Base-by-base conservation (phyloP, 2,113 vertebrate species). In the Cavia porcellus region DNA sequence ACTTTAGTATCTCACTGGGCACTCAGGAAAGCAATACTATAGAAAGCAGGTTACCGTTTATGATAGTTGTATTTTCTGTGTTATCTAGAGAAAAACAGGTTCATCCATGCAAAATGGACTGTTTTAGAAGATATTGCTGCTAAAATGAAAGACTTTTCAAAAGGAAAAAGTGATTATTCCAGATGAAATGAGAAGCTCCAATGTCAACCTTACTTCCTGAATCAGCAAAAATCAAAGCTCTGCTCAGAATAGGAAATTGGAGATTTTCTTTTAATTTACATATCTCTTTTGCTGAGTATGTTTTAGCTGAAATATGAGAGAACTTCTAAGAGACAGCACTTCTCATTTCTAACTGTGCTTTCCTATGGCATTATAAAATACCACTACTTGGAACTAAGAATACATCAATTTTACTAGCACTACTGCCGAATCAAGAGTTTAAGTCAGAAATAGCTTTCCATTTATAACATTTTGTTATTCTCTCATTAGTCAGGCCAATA, bases 11-110 rank as follows among this genome's bases (percentile, higher is more conserved):
- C 98, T 98, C 97, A 97, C 97, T 97, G 74, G 82, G 96, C 96
- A 94, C 97, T 94, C 97, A 6, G 84, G 96, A 98, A 98, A 98
- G 98, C 98, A 98, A 98, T 97, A 94, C 97, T 97, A 96, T 93
- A 98, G 95, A 97, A 98, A 98, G 98, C 96, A 97, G 97, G 98
- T 98, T 98, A 98, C 98, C 94, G 86, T 97, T 98, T 97, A 97
- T 97, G 97, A 99, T 98, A 98, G 98, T 98, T 98, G 97, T 98
- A 99, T 98, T 98, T 98, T 98, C 98, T 98, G 98, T 98, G 98
- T 98, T 99, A 99, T 98, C 99, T 98, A 98, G 98, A 98, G 98
- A 98, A 98, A 98, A 99, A 98, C 98, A 99, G 98, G 98, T 99
- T 98, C 98, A 98, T 98, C 98, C 98, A 99, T 98, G 98, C 98